These are phyloP conservation scores for Ardeotis arabs DNA, from an alignment of 2,113 vertebrate species.

Conservation along the genomic window DNA sequence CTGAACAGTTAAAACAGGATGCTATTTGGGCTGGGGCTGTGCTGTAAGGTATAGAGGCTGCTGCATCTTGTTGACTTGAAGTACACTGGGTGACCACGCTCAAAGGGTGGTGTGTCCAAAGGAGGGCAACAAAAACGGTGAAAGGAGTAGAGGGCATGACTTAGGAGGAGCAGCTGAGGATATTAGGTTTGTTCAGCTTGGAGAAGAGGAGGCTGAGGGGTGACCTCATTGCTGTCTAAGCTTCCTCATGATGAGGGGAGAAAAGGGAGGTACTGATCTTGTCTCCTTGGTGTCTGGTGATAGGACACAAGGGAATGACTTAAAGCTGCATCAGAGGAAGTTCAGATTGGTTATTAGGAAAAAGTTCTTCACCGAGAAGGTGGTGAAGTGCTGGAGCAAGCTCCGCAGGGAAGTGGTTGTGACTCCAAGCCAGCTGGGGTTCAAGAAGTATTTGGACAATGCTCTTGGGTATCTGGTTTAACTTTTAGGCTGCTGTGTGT, in stretches of 20 bases:
- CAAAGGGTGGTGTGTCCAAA: not conserved
- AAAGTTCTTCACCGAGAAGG: not conserved
- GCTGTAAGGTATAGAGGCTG: too few species aligned
- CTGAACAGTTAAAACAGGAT: not conserved
- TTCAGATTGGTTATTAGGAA: not conserved
- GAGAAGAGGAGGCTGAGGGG: not conserved
- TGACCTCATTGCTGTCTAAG: not conserved
- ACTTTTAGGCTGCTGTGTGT: not conserved
- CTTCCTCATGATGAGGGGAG: not conserved
- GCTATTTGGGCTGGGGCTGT: not conserved
- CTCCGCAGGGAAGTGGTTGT: not conserved
- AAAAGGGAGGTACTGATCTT: not conserved
- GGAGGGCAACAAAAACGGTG: not conserved
- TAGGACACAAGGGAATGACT: not conserved
- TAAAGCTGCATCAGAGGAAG: not conserved
- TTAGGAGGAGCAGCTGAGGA: not conserved
- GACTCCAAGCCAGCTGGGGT: not conserved
- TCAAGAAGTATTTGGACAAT: not conserved
- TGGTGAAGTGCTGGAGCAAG: not conserved
- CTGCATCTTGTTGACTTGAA: not conserved
- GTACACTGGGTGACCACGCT: fast-evolving
- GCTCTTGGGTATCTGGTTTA: not conserved
- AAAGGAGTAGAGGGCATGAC: not conserved
- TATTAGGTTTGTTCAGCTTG: not conserved
- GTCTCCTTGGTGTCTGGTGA: not conserved